Conservation (phyloP, 53 echinoderm and acorn worm species). For the Holothuria scabra region DNA sequence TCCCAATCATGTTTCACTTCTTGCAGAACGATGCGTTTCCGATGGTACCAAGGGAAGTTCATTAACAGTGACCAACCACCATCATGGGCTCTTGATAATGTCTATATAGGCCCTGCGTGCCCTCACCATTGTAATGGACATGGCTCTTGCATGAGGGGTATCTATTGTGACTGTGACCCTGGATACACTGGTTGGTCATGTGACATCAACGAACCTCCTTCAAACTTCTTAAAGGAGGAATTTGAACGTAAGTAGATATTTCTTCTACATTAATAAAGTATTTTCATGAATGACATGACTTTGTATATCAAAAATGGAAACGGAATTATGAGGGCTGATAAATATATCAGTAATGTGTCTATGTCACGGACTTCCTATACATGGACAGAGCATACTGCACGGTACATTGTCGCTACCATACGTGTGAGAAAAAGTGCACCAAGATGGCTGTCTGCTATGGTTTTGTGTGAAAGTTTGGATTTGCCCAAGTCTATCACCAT, state of each 20-base stretch:
- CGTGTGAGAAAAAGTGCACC: no score
- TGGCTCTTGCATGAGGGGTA: slow-evolving; percentile 74
- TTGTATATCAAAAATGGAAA: no score
- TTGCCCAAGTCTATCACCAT: no score
- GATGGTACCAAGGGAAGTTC: slow-evolving; percentile 95
- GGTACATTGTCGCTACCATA: no score
- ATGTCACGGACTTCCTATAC: no score
- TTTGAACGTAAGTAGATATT: slow-evolving; percentile 79
- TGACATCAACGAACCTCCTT: slow-evolving; percentile 45
- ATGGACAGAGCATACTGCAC: no score
- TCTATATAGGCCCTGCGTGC: slow-evolving; percentile 92
- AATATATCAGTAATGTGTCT: no score
- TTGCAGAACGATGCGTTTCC: slow-evolving; percentile 82
- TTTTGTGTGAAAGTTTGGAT: no score
- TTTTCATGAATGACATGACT: not conserved
- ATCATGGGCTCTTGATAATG: slow-evolving; percentile 88
- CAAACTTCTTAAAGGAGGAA: slow-evolving; percentile 81
- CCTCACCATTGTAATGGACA: slow-evolving; percentile 78
- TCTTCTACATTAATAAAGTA: not conserved
- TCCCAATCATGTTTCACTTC: not conserved
- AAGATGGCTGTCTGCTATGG: no score
- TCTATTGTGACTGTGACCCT: slow-evolving; percentile 80
- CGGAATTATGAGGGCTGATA: no score
- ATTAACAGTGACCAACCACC: slow-evolving; percentile 60
- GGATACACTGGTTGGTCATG: slow-evolving; percentile 77